Conservation (phyloP, 2,113 vertebrate genomes). For the Azemiops feae region DNA sequence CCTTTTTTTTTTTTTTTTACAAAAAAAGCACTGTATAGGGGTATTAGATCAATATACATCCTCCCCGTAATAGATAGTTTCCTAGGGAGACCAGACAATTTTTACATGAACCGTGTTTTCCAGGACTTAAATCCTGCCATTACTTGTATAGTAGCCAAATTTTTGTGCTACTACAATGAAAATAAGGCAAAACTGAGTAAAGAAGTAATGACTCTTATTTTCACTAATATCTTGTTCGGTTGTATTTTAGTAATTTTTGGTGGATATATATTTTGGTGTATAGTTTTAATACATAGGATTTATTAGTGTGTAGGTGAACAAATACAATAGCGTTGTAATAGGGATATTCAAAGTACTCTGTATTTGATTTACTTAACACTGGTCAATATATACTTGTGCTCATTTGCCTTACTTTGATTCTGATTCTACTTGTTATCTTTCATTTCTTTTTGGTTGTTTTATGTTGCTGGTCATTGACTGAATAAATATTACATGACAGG, state of each 20-base stretch:
- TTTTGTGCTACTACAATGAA: background rate
- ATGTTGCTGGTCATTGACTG: background rate
- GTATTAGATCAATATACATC: background rate
- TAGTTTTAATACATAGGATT: background rate
- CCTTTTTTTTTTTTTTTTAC: no score
- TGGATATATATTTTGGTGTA: background rate
- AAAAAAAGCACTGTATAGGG: no score
- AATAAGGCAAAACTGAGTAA: background rate
- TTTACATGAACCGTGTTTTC: background rate
- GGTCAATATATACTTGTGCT: background rate
- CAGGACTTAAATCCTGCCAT: background rate
- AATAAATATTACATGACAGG: background rate
- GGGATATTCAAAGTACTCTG: background rate
- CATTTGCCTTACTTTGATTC: background rate
- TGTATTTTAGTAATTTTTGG: background rate
- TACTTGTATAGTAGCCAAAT: background rate
- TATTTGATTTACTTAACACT: background rate
- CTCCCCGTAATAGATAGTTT: background rate
- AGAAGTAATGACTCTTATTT: background rate
- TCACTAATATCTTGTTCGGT: background rate
- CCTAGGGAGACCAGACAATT: background rate
- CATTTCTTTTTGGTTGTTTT: background rate
- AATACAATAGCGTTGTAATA: background rate
- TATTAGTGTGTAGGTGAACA: background rate
- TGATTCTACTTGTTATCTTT: background rate